Conservation (phyloP, 2,113 vertebrate species). For the Rattus norvegicus region DNA sequence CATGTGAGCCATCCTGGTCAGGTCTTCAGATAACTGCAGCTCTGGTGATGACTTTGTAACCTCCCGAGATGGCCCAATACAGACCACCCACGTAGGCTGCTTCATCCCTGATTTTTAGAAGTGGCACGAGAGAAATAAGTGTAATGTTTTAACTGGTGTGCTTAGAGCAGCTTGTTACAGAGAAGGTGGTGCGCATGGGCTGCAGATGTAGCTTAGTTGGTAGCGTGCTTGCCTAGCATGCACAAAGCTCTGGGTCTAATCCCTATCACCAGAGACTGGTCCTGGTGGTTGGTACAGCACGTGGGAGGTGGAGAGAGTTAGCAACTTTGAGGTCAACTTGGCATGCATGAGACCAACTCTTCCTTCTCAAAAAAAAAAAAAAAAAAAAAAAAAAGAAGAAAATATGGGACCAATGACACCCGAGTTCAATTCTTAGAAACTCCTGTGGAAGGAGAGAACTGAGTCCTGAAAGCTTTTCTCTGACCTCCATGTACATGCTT, state of each 20-base stretch:
- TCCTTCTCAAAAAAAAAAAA: background rate
- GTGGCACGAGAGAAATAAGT: background rate
- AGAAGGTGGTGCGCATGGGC: background rate
- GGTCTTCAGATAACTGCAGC: background rate
- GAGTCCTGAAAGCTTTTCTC: background rate
- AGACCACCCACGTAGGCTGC: background rate
- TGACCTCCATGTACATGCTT: background rate
- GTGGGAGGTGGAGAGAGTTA: background rate
- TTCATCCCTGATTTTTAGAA: background rate
- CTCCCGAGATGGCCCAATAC: background rate
- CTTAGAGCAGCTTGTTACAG: background rate
- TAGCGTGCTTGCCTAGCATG: background rate
- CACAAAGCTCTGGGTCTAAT: no score
- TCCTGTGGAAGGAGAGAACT: background rate
- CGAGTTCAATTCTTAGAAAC: background rate
- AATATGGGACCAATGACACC: background rate
- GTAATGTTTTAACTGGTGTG: background rate
- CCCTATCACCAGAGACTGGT: no score
- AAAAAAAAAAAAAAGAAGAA: no score
- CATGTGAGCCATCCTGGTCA: background rate
- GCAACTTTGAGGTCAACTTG: background rate
- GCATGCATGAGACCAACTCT: background rate
- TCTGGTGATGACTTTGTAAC: background rate
- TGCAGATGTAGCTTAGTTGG: background rate
- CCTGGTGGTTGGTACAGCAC: background rate